These are phyloP conservation scores for Drosophila demipolita DNA, from an alignment of 2,888 invertebrate species.

Conservation along the genomic window DNA sequence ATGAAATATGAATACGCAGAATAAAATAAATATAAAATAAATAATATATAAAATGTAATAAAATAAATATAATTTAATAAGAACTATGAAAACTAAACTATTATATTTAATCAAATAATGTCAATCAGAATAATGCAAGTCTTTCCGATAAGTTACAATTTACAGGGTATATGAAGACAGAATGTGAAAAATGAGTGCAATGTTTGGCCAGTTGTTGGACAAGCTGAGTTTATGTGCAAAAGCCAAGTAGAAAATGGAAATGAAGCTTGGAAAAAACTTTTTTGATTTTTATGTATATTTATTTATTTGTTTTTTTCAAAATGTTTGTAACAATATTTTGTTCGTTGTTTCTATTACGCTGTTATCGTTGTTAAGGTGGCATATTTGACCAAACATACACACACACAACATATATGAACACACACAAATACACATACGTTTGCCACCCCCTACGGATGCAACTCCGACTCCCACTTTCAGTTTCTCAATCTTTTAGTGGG, in stretches of 20 bases:
- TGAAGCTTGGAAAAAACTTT: conserved; percentile 36
- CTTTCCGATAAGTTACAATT: background rate
- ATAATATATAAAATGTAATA: background rate
- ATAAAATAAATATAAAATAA: background rate
- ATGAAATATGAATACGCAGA: background rate
- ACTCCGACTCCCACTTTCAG: conserved; percentile 11
- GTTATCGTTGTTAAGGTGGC: conserved; percentile 71
- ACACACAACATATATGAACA: background rate
- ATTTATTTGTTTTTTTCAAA: conserved; percentile 31
- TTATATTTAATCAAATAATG: background rate
- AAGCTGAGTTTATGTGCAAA: conserved; percentile 25
- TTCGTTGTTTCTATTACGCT: conserved; percentile 44
- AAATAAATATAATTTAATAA: background rate
- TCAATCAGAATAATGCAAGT: background rate
- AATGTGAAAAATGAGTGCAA: conserved; percentile 30
- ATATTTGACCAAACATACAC: conserved; percentile 43
- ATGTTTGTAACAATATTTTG: conserved; percentile 66
- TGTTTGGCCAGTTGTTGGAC: conserved; percentile 40
- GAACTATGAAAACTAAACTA: background rate
- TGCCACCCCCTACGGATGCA: conserved; percentile 16
- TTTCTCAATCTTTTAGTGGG: conserved; percentile 57
- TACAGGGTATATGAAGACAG: conserved; percentile 21
- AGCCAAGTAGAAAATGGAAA: conserved; percentile 21
- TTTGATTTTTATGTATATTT: conserved; percentile 37
- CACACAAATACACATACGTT: conserved; percentile 14